Evolutionary conservation across 2,888 invertebrate species (phyloP).

Genomic region (Cyclophora albipunctata): DNA sequence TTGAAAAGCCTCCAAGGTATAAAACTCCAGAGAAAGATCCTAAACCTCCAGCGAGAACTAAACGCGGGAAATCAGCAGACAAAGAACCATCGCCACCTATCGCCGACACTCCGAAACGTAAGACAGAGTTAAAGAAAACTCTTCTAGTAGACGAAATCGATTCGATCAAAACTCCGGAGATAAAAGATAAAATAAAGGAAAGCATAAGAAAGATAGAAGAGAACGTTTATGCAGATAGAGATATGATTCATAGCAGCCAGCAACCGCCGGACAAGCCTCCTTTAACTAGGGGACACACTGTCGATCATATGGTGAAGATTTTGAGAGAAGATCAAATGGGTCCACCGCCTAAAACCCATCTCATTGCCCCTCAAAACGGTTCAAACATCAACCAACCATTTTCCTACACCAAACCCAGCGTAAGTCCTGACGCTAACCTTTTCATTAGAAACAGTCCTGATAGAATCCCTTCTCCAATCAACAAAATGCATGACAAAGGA

Average conservation of each 20-base stretch:
- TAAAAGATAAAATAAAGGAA: slow-evolving; percentile 70
- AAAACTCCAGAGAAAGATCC: slow-evolving; percentile 62
- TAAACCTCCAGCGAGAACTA: slow-evolving; percentile 53
- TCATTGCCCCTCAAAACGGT: slow-evolving; percentile 77
- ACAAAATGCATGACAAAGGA: slow-evolving; percentile 72
- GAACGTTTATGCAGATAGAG: slow-evolving; percentile 66
- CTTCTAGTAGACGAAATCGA: slow-evolving; percentile 59
- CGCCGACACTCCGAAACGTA: slow-evolving; percentile 59
- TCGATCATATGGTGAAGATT: slow-evolving; percentile 84
- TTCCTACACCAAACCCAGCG: slow-evolving; percentile 82
- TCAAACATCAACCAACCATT: slow-evolving; percentile 86
- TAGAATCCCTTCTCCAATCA: slow-evolving; percentile 58
- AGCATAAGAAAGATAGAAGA: slow-evolving; percentile 68
- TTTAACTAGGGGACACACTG: slow-evolving; percentile 82
- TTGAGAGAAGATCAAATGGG: slow-evolving; percentile 82
- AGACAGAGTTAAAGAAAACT: slow-evolving; percentile 53
- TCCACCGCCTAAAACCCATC: slow-evolving; percentile 78
- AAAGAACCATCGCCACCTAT: slow-evolving; percentile 52
- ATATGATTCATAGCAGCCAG: slow-evolving; percentile 84
- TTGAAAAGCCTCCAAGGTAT: slow-evolving; percentile 62
- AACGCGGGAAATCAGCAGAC: slow-evolving; percentile 54
- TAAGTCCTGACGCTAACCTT: slow-evolving; percentile 66
- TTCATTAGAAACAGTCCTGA: slow-evolving; percentile 66
- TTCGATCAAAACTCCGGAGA: slow-evolving; percentile 41
- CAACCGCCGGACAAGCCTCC: slow-evolving; percentile 81